Evolutionary conservation across 1,140 invertebrate genomes (phyloP).

Genomic region (Drosophila bocqueti): DNA sequence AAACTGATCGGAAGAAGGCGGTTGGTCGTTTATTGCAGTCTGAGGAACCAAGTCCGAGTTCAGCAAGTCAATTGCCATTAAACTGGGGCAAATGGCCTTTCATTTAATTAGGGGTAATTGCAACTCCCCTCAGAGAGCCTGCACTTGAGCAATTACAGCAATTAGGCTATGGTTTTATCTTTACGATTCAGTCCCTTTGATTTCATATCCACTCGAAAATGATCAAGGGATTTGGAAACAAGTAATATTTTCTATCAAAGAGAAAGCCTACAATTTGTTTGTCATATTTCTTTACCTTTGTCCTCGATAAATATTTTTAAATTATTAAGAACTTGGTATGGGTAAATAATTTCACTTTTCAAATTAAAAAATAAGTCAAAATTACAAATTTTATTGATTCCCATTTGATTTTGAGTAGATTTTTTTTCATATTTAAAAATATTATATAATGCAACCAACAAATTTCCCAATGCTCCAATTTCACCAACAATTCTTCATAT

Average conservation of each 20-base stretch:
- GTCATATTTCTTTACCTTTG: too few relatives aligned
- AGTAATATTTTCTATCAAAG: too few relatives aligned
- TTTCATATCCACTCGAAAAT: conserved; percentile 41
- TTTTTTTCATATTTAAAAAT: background rate
- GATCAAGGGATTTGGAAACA: background rate
- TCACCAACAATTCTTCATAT: background rate
- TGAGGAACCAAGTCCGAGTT: conserved; percentile 27
- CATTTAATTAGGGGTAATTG: conserved; percentile 54
- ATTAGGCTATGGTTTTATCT: conserved; percentile 39
- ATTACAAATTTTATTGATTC: too few relatives aligned
- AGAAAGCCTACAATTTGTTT: too few relatives aligned
- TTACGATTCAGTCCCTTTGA: conserved; percentile 40
- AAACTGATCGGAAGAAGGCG: background rate
- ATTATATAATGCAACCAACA: background rate
- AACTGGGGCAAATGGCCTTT: conserved; percentile 27
- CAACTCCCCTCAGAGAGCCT: conserved; percentile 30
- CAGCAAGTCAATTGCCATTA: conserved; percentile 51
- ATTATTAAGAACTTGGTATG: too few relatives aligned
- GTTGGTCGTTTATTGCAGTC: background rate
- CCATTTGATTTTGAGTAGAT: background rate
- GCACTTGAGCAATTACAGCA: conserved; percentile 31
- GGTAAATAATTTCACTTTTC: too few relatives aligned
- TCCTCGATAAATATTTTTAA: too few relatives aligned
- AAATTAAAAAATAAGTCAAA: too few relatives aligned
- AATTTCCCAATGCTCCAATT: background rate